Conservation (phyloP, 2,113 vertebrate genomes). For the Andinoacara biseriatus region DNA sequence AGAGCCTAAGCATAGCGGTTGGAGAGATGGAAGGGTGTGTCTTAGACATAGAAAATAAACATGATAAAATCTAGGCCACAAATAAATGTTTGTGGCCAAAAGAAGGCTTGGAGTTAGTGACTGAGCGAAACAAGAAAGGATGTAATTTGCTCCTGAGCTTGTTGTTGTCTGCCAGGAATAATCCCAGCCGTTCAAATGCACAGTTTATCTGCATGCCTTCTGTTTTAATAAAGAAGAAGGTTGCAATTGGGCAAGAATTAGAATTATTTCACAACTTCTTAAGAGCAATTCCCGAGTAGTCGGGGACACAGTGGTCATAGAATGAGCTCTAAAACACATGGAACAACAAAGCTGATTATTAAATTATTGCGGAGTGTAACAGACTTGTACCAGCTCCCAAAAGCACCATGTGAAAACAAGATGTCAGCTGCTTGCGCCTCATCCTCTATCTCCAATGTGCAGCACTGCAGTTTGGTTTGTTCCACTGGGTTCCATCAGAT, state of each 20-base stretch:
- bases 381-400: constrained; percentile 54
- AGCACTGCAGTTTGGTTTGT: constrained; percentile 57
- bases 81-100: constrained; percentile 9
- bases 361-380: constrained; percentile 30
- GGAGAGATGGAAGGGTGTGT: neutral
- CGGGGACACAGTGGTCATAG: constrained; percentile 39
- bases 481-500: constrained; percentile 60
- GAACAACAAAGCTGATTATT: constrained; percentile 58
- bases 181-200: constrained; percentile 30
- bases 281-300: neutral
- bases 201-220: constrained; percentile 3
- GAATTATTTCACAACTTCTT: constrained; percentile 26
- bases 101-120: constrained; percentile 25
- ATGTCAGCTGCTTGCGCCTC: constrained; percentile 51
- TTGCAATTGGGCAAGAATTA: constrained; percentile 8
- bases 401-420: constrained; percentile 58
- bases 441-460: constrained; percentile 50
- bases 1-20: neutral
- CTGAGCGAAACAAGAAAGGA: neutral
- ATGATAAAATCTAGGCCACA: constrained; percentile 42
- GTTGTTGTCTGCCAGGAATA: constrained; percentile 38
- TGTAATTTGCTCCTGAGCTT: constrained; percentile 24
- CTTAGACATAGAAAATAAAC: constrained; percentile 23
- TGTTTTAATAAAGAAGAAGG: constrained; percentile 42
- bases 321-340: constrained; percentile 36